phyloP scores from a whole-genome alignment of 2,797 vertebrate species.

The Hylomyscus alleni region DNA sequence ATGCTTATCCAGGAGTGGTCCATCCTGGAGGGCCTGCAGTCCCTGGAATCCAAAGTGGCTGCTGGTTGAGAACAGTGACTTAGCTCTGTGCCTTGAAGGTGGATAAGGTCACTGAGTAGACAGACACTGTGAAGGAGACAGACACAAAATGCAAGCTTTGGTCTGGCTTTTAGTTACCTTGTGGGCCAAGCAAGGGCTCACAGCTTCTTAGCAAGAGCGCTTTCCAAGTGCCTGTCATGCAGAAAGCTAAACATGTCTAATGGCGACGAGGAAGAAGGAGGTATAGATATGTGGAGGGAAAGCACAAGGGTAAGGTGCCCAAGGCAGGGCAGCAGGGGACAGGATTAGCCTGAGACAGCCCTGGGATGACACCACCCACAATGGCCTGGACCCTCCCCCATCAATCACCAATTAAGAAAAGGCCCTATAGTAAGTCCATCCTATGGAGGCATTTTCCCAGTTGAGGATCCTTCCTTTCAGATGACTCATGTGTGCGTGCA shows the following conservation, averaged over 20 bases:
- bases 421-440: background rate
- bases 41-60: background rate
- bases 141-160: background rate
- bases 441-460: background rate
- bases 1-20: background rate
- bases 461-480: background rate
- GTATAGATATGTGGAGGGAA: background rate
- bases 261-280: background rate
- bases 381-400: background rate
- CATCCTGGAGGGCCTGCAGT: background rate
- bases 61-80: background rate
- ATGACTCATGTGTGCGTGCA: background rate
- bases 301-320: background rate
- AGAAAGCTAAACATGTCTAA: background rate
- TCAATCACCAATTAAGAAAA: background rate
- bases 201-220: background rate
- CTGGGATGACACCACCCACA: background rate
- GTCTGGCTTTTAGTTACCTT: background rate
- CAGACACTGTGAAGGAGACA: background rate
- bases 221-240: background rate
- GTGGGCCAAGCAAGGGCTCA: background rate
- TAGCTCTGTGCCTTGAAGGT: background rate
- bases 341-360: background rate
- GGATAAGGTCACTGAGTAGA: background rate
- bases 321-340: background rate